A percentile compares a stretch with the other conserved stretches of the same genome.
These are phyloP conservation scores for Antechinus flavipes DNA, from an alignment of 2,113 vertebrate species.

Conservation along the genomic window DNA sequence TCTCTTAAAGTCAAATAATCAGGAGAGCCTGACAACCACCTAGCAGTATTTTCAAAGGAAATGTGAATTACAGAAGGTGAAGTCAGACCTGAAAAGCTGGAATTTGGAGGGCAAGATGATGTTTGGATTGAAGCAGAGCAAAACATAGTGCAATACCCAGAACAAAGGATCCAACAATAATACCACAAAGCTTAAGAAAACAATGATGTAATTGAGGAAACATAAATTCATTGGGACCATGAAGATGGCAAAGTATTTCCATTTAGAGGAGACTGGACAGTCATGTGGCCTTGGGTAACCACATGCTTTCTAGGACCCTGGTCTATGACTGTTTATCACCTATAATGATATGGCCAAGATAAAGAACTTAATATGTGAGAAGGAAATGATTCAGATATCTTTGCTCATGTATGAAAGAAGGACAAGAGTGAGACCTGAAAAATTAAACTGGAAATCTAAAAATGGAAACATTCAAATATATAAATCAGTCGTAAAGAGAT, in stretches of 20 bases:
- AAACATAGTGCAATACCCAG: not conserved
- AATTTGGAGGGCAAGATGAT: not conserved
- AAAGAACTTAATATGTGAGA: not conserved
- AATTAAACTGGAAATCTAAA: not conserved
- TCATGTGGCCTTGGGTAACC: not conserved
- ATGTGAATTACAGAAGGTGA: not conserved
- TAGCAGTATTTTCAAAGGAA: not conserved
- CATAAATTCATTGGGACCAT: not conserved
- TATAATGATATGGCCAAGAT: not conserved
- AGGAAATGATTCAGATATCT: not conserved
- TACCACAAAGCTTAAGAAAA: not conserved
- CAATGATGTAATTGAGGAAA: not conserved
- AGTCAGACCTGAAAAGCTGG: not conserved
- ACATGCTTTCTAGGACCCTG: not conserved
- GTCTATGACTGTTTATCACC: not conserved
- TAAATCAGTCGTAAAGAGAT: not conserved
- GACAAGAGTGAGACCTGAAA: not conserved
- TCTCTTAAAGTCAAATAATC: not conserved
- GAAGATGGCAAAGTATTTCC: not conserved
- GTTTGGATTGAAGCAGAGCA: not conserved
- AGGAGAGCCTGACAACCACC: not conserved
- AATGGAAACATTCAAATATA: not conserved
- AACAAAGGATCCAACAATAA: not conserved
- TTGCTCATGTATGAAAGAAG: not conserved
- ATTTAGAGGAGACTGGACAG: not conserved